Percentiles rank a stretch among this genome's conserved stretches.
Conservation (phyloP, 2,888 invertebrate species). For the Agelastica alni region DNA sequence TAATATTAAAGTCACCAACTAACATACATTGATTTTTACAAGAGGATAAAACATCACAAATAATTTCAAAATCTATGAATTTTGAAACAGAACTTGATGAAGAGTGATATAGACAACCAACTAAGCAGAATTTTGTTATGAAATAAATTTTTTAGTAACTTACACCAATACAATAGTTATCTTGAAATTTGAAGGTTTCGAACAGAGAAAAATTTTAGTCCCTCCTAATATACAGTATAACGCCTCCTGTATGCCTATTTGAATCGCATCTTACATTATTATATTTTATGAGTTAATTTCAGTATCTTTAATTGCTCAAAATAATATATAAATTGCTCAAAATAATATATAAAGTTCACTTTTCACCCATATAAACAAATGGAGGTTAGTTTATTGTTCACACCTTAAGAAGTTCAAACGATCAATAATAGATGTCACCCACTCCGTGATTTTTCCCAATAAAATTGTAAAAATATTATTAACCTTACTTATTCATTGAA, state of each 20-base stretch:
- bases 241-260: no score
- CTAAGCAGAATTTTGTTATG: no score
- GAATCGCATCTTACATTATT: slow-evolving; percentile 5
- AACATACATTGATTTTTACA: slow-evolving; percentile 10
- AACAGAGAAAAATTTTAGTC: not conserved
- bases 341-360: no score
- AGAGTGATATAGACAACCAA: not conserved
- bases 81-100: slow-evolving; percentile 3
- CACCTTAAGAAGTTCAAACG: no score
- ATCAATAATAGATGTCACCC: no score
- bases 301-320: slow-evolving; percentile 10
- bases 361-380: no score
- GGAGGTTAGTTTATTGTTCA: no score
- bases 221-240: no score
- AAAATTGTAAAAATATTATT: not conserved
- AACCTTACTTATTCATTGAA: not conserved
- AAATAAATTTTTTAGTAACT: no score
- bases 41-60: slow-evolving; percentile 12
- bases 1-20: slow-evolving; percentile 12
- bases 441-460: no score
- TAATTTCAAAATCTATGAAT: slow-evolving; percentile 9
- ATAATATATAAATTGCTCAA: no score
- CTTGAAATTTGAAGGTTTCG: not conserved
- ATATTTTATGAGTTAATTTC: slow-evolving; percentile 8
- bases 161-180: no score